Base-by-base conservation (phyloP, 2,797 vertebrate genomes). In the Benthosema pterotum region DNA sequence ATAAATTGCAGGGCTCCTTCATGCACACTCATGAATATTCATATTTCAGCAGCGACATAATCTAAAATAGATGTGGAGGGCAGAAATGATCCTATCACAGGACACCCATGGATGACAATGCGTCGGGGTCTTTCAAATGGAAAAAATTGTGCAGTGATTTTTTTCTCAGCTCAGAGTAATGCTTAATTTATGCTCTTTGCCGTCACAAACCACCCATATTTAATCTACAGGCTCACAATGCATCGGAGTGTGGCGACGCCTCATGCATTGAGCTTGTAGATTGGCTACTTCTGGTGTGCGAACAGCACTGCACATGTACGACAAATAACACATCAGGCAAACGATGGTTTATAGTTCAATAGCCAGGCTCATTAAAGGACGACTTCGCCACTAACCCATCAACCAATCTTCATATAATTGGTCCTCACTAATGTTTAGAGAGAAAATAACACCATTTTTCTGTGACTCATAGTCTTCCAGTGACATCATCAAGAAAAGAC, bases 21-120 rank as follows among this genome's bases (percentile, higher is more conserved):
- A 38, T 38, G 66, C 75, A 38, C 56, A 56, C 55, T 70, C 71
- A 86, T 89, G 83, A 86, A 90, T 90, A 88, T 88, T 87, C 74
- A 89, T 16, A 42, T 14, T 14, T 8, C 22, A 18, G 75, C 75
- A 75, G 67, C 74, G 80, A 75, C 71, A 75, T 71, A 74, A 85
- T 83, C 68, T 76, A 79, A 86, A 83, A 78, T 77, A 82, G 62
- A 88, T 73, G 77, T 60, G 65, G 57, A n/a, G 57, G 19, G 19
- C 42, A 46, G 76, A 80, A 82, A 74, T 8, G 62, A 87, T 87
- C 63, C 79, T 75, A 83, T 89, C 83, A n/a, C n/a, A 74, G 77
- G 67, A 75, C 84, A 84, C 74, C 73, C 78, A 65, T 42, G 65
- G 69, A 17, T 64, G 78, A 78, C 67, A 63, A 52, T 74, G 70